Evolutionary conservation across 37 sponge, comb jelly and placozoan species (phyloP), one percentile per base, ranked within the genome.

Genomic region (Oscarella lobularis): DNA sequence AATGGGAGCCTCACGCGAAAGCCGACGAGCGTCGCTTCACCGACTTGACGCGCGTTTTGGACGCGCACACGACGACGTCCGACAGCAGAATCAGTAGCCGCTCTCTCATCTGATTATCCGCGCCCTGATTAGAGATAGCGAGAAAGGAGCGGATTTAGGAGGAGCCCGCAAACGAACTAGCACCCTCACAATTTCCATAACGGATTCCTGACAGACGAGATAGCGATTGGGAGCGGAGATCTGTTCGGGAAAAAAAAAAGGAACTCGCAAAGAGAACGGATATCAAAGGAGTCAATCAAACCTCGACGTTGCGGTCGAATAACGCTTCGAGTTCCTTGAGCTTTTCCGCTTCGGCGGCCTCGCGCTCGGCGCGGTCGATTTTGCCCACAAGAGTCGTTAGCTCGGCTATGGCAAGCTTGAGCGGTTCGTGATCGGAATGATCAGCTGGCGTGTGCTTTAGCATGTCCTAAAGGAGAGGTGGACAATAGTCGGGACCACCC

Each of bases 351-450:
- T 83, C 48, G 41, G 55, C 73, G 39, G 83, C 80, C 74, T 88
- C 81, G 67, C 80, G 54, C 75, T 92, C 93, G 4, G 79, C 75
- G 37, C 78, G 83, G 40, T 92, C 87, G 78, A 92, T 85, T 37
- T 73, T 60, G 67, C 85, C 88, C 2, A 84, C 93, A 67, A 92
- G 74, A 35, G 76, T 67, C 0, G 82, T 83, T 36, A 92, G 76
- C 39, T 85, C 86, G 9, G 54, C 83, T 2, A 88, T 80, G 6
- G 93, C 93, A 66, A 76, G 75, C 67, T 83, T 74, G 30, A 92
- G 74, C 38, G 72, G 84, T 73, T 72, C 66, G 70, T 88, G 83
- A 76, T 92, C 93, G 40, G 86, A 86, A 60, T 92, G 93, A 54
- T 37, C 35, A 33, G 39, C 39, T 6, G 76, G 35, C 3, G 89